Percentiles rank a stretch among this genome's conserved stretches.
Conservation (phyloP, 1,140 invertebrate genomes). For the Scaptomyza montana region DNA sequence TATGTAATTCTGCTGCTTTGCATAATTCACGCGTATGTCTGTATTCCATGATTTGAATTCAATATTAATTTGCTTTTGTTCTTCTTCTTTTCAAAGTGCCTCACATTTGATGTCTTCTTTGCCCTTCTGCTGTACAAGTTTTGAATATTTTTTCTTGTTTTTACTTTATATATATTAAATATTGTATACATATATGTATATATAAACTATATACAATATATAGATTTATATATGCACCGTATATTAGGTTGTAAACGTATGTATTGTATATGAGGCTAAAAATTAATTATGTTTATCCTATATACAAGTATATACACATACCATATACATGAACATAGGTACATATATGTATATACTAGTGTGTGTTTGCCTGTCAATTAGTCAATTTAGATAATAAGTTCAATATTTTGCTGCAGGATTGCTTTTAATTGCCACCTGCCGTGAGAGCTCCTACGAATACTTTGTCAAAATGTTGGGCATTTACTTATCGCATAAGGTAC, state of each 20-base stretch:
- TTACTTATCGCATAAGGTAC: slow-evolving; percentile 27
- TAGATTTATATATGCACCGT: slow-evolving; percentile 30
- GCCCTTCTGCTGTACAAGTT: slow-evolving; percentile 8
- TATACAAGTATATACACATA: slow-evolving; percentile 26
- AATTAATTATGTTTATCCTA: slow-evolving; percentile 34
- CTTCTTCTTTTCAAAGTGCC: slow-evolving; percentile 9
- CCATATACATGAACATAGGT: neutral
- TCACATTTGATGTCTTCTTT: slow-evolving; percentile 35
- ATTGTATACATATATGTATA: slow-evolving; percentile 22
- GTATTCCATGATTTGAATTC: slow-evolving; percentile 47
- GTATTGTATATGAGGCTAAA: slow-evolving; percentile 44
- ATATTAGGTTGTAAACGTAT: slow-evolving; percentile 33
- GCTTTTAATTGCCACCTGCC: neutral
- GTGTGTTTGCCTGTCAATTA: slow-evolving; percentile 12
- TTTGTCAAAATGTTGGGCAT: slow-evolving; percentile 12
- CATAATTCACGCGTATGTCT: slow-evolving; percentile 54
- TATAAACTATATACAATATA: slow-evolving; percentile 27
- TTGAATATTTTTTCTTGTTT: neutral
- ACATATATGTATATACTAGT: slow-evolving; percentile 2
- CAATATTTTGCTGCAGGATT: slow-evolving; percentile 2
- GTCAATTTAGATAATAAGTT: slow-evolving; percentile 10
- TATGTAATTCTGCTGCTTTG: slow-evolving; percentile 78
- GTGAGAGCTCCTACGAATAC: slow-evolving; percentile 11
- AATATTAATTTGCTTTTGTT: slow-evolving; percentile 4
- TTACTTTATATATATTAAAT: slow-evolving; percentile 26